Evolutionary conservation across 2,797 vertebrate genomes (phyloP), one percentile per base, ranked within the genome.

Genomic region (Oreortyx pictus): DNA sequence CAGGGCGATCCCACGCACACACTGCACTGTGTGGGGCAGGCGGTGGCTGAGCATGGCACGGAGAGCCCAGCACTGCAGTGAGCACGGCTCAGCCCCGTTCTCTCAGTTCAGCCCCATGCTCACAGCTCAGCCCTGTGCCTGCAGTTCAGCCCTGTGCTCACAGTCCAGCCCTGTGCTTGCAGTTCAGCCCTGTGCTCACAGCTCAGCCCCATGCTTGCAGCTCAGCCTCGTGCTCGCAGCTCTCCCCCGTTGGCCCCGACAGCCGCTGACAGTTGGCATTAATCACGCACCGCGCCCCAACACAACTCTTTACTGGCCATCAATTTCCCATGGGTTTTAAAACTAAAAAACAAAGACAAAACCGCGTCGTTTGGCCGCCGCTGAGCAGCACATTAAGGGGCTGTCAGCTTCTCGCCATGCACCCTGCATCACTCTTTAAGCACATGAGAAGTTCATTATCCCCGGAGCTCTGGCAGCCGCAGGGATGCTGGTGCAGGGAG

Each of bases 401-500:
- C 98, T 98, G 98, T 98, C 98, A 98, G 98, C 97, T 95, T 81
- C 92, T 86, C 77, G 88, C 93, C 97, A 97, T 97, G 97, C 97
- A 96, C 97, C 97, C 97, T 98, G 98, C 98, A 98, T 98, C 98
- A 98, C 97, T 98, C 98, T 98, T 98, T 98, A 98, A 98, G 98
- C 98, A 98, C 98, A 98, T 98, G 98, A 98, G 98, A 98, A 98
- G 98, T 98, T 98, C 98, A 98, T 98, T 98, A 98, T 97, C 97
- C 95, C 96, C 29, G 97, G 96, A 96, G 97, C 97, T 98, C 98
- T 96, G 97, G 97, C 98, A 97, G 97, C 94, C 97, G 74, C 33
- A 92, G 96, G 96, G 96, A 92, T 82, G 85, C 79, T 88, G 91
- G 87, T 9, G 78, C 13, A 94, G 95, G 96, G 93, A 94, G 90